Conservation (phyloP, 2,113 vertebrate genomes). For the Ranitomeya variabilis region DNA sequence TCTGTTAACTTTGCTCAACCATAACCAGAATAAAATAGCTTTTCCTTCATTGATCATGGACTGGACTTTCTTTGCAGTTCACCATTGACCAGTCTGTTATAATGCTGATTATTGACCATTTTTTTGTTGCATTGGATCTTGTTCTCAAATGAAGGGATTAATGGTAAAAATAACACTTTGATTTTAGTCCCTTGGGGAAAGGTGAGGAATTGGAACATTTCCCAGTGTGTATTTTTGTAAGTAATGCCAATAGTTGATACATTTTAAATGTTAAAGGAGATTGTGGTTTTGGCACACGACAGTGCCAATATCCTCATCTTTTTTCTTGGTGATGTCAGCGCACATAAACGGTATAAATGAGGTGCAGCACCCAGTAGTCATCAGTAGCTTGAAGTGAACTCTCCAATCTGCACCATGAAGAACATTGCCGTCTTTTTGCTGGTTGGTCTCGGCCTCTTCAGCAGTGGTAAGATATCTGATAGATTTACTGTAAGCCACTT, state of each 20-base stretch:
- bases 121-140: not conserved
- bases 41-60: too few relatives aligned
- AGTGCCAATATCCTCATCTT: not conserved
- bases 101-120: not conserved
- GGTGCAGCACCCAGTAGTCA: not conserved
- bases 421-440: not conserved
- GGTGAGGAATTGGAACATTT: not conserved
- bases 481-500: not conserved
- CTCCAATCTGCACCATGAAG: not conserved
- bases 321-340: not conserved
- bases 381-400: not conserved
- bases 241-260: not conserved
- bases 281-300: not conserved
- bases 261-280: not conserved
- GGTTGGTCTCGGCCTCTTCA: not conserved
- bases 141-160: not conserved
- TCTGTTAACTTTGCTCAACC: too few relatives aligned
- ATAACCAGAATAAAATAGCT: too few relatives aligned
- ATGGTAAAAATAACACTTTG: not conserved
- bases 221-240: not conserved
- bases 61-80: not conserved
- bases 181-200: not conserved
- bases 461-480: not conserved
- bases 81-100: not conserved
- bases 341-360: not conserved